Base-by-base conservation (phyloP, 2,113 vertebrate species). In the Pungitius pungitius region DNA sequence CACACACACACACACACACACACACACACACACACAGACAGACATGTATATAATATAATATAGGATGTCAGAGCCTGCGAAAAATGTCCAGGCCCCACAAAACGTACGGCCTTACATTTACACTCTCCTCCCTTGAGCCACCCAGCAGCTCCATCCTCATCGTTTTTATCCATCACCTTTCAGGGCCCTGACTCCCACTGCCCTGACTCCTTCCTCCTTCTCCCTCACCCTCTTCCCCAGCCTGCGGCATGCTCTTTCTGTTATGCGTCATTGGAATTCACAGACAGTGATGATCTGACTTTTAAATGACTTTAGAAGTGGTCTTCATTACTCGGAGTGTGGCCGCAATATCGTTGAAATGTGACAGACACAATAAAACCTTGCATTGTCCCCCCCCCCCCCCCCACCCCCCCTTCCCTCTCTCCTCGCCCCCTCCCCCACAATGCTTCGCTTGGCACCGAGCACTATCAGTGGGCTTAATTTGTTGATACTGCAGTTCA, bases 401-500 rank as follows among this genome's bases (percentile, higher is more conserved):
- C 6, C 30, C 30, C 30, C 30, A 30, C 30, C 30, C 69, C 57
- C 26, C 57, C 63, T 35, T 37, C 45, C 8, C 78, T 65, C 33
- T 6, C 6, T 35, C 33, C 33, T 35, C 6, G 33, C 69, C 57
- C 26, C 57, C 63, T 35, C 40, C 51, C 8, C 78, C 68, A 66
- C 82, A 75, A 58, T 77, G 77, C 84, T 69, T 69, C 47, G 47
- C 83, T 83, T 85, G 87, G 82, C 82, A 84, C 87, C 70, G 66
- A 86, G 71, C 80, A 55, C 86, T 80, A 92, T 89, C 90, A 88
- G 80, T 79, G 82, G 81, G 80, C 89, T 88, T 93, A 91, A 94
- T 93, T 93, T 93, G 91, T 93, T 93, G 91, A 90, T 91, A 91
- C 88, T 92, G 89, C 85, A 93, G 92, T 93, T 91, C 89, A 94